A percentile compares a stretch with the other conserved stretches of the same genome.
Evolutionary conservation across 1,140 invertebrate species (phyloP).

Genomic region (Drosophila fuyamai): DNA sequence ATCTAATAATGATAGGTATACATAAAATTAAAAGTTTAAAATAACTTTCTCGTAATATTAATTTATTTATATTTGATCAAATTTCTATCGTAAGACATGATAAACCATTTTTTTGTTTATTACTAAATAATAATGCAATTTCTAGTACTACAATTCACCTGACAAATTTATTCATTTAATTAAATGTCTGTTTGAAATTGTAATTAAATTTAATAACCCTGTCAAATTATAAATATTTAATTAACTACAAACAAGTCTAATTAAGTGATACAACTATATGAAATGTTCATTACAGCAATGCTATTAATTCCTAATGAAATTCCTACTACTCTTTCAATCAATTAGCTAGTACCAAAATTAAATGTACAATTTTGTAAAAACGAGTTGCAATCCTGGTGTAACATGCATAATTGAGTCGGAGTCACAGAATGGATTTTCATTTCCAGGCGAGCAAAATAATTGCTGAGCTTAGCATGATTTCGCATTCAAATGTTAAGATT

Average conservation of each 20-base stretch:
- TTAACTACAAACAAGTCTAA: neutral
- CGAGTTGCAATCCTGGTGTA: slow-evolving; percentile 10
- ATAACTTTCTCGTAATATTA: too few species aligned
- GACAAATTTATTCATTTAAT: slow-evolving; percentile 14
- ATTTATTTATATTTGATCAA: too few species aligned
- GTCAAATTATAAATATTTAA: slow-evolving; percentile 1
- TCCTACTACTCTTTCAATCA: neutral
- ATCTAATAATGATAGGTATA: too few species aligned
- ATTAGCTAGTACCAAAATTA: neutral
- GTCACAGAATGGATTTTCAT: slow-evolving; percentile 8
- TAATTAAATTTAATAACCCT: slow-evolving; percentile 10
- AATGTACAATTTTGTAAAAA: neutral
- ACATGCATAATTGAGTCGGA: slow-evolving; percentile 32
- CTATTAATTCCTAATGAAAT: slow-evolving; percentile 7
- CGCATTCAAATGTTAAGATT: slow-evolving; percentile 73
- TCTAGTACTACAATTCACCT: neutral
- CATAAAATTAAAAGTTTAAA: too few species aligned
- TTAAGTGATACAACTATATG: neutral
- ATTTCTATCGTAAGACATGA: too few species aligned
- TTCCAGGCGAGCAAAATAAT: slow-evolving; percentile 51
- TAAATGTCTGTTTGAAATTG: slow-evolving; percentile 16
- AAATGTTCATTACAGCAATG: neutral
- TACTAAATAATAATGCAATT: neutral
- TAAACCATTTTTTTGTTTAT: neutral
- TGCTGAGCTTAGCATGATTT: slow-evolving; percentile 44